Base-by-base conservation (phyloP, 2,888 invertebrate species). In the Theretra japonica region DNA sequence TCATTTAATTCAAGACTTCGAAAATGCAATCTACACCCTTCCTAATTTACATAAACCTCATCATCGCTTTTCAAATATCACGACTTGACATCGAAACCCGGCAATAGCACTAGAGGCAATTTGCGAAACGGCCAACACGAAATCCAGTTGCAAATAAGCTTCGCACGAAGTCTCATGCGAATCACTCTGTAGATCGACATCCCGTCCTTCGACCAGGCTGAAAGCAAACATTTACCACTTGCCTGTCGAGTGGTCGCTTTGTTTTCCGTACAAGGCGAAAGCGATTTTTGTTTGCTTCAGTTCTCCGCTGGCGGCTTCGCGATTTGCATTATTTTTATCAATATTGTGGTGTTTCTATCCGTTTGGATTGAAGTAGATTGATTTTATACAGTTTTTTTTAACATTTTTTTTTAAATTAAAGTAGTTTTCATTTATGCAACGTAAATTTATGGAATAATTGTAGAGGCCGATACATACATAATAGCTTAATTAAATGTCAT, bases 151-250 rank as follows among this genome's bases (percentile, higher is more conserved):
- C 17, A 59, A 59, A 33, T 60, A 48, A 48, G 23, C 8, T 17
- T 41, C 41, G 41, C 48, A 53, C 53, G 53, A 53, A 53, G 53
- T 53, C 53, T 53, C 23, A 48, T 48, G 41, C 21, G 17, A 65
- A 48, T 65, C 48, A 23, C 60, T 60, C 30, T 23, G n/a, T 53
- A n/a, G 53, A n/a, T 53, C 53, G 53, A 6, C 53, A n/a, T 53
- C 53, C 53, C 53, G 53, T 53, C 23, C 65, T n/a, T 21, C 33
- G 17, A 15, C 48, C 17, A 25, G 5, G 41, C 48, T 41, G 41
- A 65, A 6, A 6, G 65, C 48, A 65, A 65, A 65, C 48, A 65
- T 41, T 65, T 65, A 21, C 23, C 48, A 48, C 65, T 65, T 65
- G 23, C 23, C 23, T 23, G 48, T 17, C 48, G 65, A 23, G 23